phyloP scores from a whole-genome alignment of 2,888 invertebrate genomes.

The Phaedon cochleariae region DNA sequence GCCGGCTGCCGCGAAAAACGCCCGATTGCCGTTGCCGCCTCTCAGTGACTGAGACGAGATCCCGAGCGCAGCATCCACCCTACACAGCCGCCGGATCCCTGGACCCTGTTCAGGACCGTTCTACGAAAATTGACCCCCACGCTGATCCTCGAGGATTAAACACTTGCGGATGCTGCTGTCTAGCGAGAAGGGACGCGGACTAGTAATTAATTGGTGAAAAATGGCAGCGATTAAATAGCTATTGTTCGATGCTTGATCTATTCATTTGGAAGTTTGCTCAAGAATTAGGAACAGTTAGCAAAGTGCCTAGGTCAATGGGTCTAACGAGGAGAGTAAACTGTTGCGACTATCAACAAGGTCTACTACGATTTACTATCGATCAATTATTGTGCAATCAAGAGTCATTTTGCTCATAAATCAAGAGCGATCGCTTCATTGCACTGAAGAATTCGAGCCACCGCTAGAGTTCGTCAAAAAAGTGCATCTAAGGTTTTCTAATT shows the following conservation, averaged over 20 bases:
- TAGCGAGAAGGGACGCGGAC: background rate
- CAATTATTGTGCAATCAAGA: background rate
- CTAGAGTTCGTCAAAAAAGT: no score
- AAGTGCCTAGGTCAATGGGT: conserved; percentile 6
- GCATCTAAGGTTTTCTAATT: no score
- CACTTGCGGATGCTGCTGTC: background rate
- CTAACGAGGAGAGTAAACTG: conserved; percentile 13
- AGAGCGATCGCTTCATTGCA: no score
- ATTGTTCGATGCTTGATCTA: conserved; percentile 13
- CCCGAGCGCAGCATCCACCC: conserved; percentile 65
- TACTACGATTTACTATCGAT: background rate
- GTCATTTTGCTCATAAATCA: no score
- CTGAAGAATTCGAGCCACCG: no score
- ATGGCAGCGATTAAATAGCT: conserved; percentile 12
- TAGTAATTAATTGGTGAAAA: conserved; percentile 10
- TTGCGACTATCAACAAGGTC: conserved; percentile 15
- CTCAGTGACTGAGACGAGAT: conserved; percentile 53
- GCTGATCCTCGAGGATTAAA: background rate
- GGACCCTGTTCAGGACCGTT: conserved; percentile 43
- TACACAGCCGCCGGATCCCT: conserved; percentile 44
- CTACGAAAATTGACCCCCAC: conserved; percentile 19
- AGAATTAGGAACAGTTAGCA: conserved; percentile 3
- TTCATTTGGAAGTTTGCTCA: conserved; percentile 13
- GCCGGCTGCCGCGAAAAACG: conserved; percentile 51
- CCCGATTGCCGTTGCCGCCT: conserved; percentile 52